Conservation (phyloP, 2,888 invertebrate genomes). For the Spodoptera picta region DNA sequence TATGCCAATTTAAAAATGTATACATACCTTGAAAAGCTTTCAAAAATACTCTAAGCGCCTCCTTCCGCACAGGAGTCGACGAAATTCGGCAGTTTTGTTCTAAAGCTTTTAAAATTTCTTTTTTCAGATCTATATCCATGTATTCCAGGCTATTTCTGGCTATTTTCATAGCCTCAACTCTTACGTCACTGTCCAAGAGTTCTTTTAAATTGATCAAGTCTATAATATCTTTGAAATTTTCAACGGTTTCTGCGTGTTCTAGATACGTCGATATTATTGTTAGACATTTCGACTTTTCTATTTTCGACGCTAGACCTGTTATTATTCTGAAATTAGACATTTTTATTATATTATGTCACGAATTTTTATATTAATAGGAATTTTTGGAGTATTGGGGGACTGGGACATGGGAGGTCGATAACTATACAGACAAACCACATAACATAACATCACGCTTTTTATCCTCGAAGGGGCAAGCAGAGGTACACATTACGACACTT, state of each 20-base stretch:
- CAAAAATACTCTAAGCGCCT: constrained; percentile 36
- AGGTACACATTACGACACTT: too few species aligned
- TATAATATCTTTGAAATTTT: constrained; percentile 54
- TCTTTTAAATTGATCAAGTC: constrained; percentile 47
- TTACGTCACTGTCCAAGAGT: constrained; percentile 34
- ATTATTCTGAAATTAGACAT: constrained; percentile 41
- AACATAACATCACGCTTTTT: too few species aligned
- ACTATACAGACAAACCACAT: too few species aligned
- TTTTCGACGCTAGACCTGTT: constrained; percentile 56
- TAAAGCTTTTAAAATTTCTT: constrained; percentile 13
- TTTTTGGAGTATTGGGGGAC: too few species aligned
- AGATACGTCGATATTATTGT: constrained; percentile 66
- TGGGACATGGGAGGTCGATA: too few species aligned
- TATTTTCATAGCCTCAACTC: constrained; percentile 49
- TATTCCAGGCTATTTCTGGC: constrained; percentile 30
- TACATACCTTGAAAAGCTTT: constrained; percentile 45
- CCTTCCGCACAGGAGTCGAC: constrained; percentile 25
- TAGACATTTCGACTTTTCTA: constrained; percentile 67
- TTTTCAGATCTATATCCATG: constrained; percentile 21
- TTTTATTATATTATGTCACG: too few species aligned
- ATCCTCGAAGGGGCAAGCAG: too few species aligned
- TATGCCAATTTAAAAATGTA: too few species aligned
- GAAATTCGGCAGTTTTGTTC: constrained; percentile 34
- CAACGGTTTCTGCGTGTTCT: constrained; percentile 21
- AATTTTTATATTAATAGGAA: too few species aligned